phyloP scores from a whole-genome alignment of 2,888 invertebrate genomes.

The Scaptomyza flava region DNA sequence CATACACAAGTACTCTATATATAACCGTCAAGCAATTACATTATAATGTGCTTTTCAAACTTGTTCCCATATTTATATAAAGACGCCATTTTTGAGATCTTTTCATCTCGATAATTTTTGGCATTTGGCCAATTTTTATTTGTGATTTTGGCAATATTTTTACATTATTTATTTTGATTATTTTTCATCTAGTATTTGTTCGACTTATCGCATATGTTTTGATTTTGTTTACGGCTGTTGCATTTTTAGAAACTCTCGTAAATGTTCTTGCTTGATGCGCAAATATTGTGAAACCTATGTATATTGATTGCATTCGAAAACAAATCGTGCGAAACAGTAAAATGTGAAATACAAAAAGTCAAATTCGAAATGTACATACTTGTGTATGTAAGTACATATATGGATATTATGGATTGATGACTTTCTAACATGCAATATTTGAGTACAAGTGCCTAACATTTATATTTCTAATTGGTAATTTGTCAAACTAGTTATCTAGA shows the following conservation, averaged over 20 bases:
- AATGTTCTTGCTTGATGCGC: constrained; percentile 24
- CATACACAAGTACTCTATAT: neutral
- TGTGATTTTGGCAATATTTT: constrained; percentile 10
- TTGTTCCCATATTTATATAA: neutral
- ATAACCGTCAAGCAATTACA: constrained; percentile 6
- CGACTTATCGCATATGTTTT: constrained; percentile 38
- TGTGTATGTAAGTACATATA: neutral
- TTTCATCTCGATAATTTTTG: constrained; percentile 31
- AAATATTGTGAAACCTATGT: constrained; percentile 11
- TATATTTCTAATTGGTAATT: constrained; percentile 7
- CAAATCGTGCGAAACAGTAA: constrained; percentile 25
- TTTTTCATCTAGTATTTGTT: constrained; percentile 18
- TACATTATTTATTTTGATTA: constrained; percentile 22
- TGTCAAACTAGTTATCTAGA: neutral
- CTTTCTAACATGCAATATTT: constrained; percentile 6
- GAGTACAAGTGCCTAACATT: constrained; percentile 3
- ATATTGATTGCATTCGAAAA: constrained; percentile 19
- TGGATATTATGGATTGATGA: neutral
- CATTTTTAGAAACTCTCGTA: constrained; percentile 36
- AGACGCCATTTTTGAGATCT: constrained; percentile 11
- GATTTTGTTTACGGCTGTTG: constrained; percentile 37
- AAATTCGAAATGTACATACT: neutral
- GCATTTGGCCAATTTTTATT: constrained; percentile 30
- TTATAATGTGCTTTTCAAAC: neutral
- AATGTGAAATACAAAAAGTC: constrained; percentile 2